Evolutionary conservation across 2,888 invertebrate species (phyloP).

Genomic region (Drosophila prolongata): DNA sequence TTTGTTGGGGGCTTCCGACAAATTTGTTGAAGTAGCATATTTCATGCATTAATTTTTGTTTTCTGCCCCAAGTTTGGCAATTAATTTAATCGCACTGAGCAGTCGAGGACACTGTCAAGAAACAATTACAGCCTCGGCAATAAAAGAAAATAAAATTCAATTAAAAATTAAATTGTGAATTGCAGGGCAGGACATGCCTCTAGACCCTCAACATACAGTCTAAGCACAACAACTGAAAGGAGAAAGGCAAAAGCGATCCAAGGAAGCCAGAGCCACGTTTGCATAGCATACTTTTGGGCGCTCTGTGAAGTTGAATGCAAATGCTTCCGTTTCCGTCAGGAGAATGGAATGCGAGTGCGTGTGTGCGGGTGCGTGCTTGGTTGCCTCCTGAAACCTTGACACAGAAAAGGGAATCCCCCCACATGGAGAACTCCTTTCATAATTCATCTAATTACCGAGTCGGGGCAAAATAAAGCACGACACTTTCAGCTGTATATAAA

Average conservation of each 20-base stretch:
- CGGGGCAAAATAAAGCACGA: conserved; percentile 20
- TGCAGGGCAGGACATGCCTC: conserved; percentile 26
- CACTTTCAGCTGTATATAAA: conserved; percentile 27
- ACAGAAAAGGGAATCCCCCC: conserved; percentile 29
- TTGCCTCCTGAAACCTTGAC: conserved; percentile 37
- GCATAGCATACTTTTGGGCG: conserved; percentile 59
- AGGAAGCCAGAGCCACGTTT: conserved; percentile 24
- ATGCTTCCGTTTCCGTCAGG: conserved; percentile 47
- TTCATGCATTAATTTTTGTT: conserved; percentile 53
- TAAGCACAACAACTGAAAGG: neutral
- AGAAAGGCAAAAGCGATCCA: conserved; percentile 7
- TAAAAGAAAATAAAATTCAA: conserved; percentile 34
- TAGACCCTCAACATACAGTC: conserved; percentile 2
- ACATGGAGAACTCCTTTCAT: conserved; percentile 23
- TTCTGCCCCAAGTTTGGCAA: conserved; percentile 49
- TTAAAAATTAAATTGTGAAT: conserved; percentile 39
- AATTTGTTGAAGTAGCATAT: conserved; percentile 56
- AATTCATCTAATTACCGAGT: conserved; percentile 42
- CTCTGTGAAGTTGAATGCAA: conserved; percentile 40
- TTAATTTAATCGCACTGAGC: conserved; percentile 58
- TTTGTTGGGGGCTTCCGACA: conserved; percentile 43
- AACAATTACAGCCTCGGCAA: conserved; percentile 45
- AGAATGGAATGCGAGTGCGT: conserved; percentile 20
- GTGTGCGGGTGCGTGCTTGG: conserved; percentile 9
- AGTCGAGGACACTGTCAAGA: conserved; percentile 32